phyloP scores from a whole-genome alignment of 2,888 invertebrate genomes.

The Gonocerus acuteangulatus region DNA sequence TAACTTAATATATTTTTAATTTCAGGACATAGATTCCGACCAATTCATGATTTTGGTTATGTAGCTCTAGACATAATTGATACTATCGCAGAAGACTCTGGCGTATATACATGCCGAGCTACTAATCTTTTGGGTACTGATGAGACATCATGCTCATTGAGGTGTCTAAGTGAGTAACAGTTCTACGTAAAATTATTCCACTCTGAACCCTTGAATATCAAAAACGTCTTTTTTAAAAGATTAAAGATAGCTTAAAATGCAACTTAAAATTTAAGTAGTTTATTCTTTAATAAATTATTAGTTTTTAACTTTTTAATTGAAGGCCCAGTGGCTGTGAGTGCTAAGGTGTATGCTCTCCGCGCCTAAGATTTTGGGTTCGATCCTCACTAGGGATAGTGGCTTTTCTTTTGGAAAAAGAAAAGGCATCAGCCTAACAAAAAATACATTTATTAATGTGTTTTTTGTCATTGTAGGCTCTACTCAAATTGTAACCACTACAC shows the following conservation, averaged over 20 bases:
- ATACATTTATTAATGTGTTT: no score
- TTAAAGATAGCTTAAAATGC: no score
- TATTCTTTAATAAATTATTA: no score
- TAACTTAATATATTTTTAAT: conserved; percentile 7
- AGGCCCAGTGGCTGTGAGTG: no score
- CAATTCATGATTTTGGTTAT: conserved; percentile 97
- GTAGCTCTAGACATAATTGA: conserved; percentile 95
- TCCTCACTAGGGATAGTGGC: no score
- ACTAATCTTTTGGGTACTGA: conserved; percentile 83
- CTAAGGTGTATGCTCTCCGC: no score
- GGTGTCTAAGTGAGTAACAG: conserved; percentile 55
- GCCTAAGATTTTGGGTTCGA: no score
- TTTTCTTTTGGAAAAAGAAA: no score
- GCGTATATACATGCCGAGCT: conserved; percentile 87
- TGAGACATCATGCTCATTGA: conserved; percentile 67
- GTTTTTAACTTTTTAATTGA: no score
- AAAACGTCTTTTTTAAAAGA: background rate
- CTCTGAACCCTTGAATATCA: background rate
- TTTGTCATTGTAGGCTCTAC: no score
- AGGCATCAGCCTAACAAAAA: no score
- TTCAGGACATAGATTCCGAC: conserved; percentile 80
- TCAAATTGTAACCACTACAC: conserved; percentile 74
- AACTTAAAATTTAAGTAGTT: no score
- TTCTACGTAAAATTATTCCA: background rate
- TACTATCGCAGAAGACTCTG: conserved; percentile 90